Evolutionary conservation across 2,888 invertebrate species (phyloP).

Genomic region (Standfussiana lucernea): DNA sequence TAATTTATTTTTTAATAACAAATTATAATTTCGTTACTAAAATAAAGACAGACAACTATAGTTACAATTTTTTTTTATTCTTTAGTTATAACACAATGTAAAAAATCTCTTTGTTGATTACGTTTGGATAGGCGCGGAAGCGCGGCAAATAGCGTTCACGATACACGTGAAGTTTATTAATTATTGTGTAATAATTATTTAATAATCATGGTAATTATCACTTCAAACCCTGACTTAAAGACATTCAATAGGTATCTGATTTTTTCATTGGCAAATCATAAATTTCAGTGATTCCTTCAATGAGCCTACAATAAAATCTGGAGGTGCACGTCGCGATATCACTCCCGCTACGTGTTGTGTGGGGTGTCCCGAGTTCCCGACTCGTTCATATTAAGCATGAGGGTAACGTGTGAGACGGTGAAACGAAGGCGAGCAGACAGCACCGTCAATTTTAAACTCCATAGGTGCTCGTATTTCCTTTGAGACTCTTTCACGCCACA

Average conservation of each 20-base stretch:
- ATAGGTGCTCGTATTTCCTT: conserved; percentile 85
- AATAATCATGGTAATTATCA: neutral
- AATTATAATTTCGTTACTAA: neutral
- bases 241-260: neutral
- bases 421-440: conserved; percentile 68
- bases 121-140: neutral
- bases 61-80: neutral
- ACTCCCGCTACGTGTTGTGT: conserved; percentile 21
- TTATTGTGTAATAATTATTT: neutral
- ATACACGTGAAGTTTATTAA: neutral
- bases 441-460: conserved; percentile 84
- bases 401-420: conserved; percentile 46
- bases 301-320: conserved; percentile 15
- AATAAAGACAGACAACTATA: neutral
- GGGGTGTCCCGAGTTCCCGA: conserved; percentile 3
- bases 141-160: neutral
- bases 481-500: conserved; percentile 85
- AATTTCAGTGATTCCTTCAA: conserved; percentile 4
- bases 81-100: neutral
- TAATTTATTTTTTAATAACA: neutral
- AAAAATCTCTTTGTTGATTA: neutral
- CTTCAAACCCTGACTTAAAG: neutral
- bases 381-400: conserved; percentile 37
- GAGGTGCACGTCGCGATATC: conserved; percentile 22
- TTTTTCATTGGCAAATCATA: neutral